These are phyloP conservation scores for Neogobius melanostomus DNA, from an alignment of 2,113 vertebrate genomes.

Conservation along the genomic window DNA sequence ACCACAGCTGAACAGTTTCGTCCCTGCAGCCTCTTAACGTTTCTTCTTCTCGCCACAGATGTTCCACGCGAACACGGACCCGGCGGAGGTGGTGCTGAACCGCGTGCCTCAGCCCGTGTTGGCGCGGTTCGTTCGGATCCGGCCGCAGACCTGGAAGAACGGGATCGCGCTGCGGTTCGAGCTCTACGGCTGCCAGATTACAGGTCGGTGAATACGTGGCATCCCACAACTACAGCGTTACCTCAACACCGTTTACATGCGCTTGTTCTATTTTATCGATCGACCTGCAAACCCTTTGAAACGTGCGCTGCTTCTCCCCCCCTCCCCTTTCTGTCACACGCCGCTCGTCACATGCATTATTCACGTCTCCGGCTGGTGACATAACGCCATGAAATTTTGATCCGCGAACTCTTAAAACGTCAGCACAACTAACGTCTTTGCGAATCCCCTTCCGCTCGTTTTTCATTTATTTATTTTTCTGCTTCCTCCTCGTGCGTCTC, in stretches of 20 bases:
- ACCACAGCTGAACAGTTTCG: no score
- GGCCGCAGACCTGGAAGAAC: constrained; percentile 90
- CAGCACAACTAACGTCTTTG: neutral
- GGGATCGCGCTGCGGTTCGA: constrained; percentile 96
- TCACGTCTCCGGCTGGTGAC: neutral
- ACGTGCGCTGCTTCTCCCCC: no score
- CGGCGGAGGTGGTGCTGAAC: constrained; percentile 91
- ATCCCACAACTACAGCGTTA: no score
- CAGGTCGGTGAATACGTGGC: constrained; percentile 77
- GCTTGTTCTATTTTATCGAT: neutral
- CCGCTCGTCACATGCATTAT: neutral
- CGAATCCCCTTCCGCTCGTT: neutral
- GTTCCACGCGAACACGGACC: constrained; percentile 92
- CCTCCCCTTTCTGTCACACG: neutral
- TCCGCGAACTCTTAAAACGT: constrained; percentile 2
- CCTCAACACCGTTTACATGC: no score
- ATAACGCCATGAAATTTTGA: constrained; percentile 6
- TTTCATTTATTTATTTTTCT: neutral
- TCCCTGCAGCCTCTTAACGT: neutral
- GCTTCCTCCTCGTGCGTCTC: neutral
- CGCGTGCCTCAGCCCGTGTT: constrained; percentile 88
- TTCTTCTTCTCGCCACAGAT: constrained; percentile 69
- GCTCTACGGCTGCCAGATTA: constrained; percentile 94
- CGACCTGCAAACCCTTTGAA: neutral
- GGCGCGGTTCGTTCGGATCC: constrained; percentile 90